Evolutionary conservation across 2,113 vertebrate genomes (phyloP), one percentile per base, ranked within the genome.

Genomic region (Phalacrocorax carbo): DNA sequence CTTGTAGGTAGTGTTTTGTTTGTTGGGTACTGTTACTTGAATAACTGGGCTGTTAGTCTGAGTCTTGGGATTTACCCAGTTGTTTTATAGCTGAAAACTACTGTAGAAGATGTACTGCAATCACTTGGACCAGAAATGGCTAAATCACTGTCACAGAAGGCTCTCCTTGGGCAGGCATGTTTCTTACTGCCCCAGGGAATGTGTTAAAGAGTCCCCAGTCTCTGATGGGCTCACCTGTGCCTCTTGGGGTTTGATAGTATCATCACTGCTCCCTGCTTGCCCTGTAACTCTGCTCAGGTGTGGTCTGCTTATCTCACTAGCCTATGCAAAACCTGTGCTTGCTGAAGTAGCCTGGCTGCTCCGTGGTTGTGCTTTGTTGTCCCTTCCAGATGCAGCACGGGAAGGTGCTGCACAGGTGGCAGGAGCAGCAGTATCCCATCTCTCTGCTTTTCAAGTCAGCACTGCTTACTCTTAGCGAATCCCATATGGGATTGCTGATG

Each of bases 381-480:
- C 58, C 54, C 30, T 36, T 19, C 75, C 16, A 27, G n/a, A 13
- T 0, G 0, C 20, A 5, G 75, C 48, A 10, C 1, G 0, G 23
- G 27, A 9, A 12, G 21, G 49, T 0, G 7, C 58, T n/a, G n/a
- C 2, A 3, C 10, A 29, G 38, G 22, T 58, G 54, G 5, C 29
- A 17, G 82, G 34, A 51, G 21, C 64, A 23, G 65, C 51, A 30
- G 18, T 5, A 10, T 30, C 84, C 34, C 55, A 4, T 36, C 66
- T n/a, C 15, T 8, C 7, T 0, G 10, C 30, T 29, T 42, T 48
- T 36, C n/a, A 48, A 16, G 32, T 32, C 15, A 25, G 48, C 0
- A 1, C 54, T 21, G 7, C 36, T 1, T 7, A 1, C 19, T 18
- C 22, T 17, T 3, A 10, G 25, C 1, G 9, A 61, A 27, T 13